Conservation (phyloP, 2,797 vertebrate genomes). For the Megalops cyprinoides region DNA sequence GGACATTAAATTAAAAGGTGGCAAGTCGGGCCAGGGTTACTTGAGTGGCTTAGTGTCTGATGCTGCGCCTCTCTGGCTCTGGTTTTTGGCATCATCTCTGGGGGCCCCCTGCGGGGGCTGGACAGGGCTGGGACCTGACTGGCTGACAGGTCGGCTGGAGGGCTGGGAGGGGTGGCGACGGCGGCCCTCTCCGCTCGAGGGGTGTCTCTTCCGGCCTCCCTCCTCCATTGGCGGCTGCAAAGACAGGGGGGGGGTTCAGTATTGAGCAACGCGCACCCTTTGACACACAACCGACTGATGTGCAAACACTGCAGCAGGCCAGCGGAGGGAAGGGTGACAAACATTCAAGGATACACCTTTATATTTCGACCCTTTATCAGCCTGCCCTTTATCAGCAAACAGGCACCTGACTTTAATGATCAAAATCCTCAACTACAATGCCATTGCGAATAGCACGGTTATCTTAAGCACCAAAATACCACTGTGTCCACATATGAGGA, state of each 20-base stretch:
- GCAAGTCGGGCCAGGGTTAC: slow-evolving; percentile 50
- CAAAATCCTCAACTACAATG: too few relatives aligned
- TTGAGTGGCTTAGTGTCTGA: slow-evolving; percentile 81
- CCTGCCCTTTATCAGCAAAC: too few relatives aligned
- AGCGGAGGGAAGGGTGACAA: too few relatives aligned
- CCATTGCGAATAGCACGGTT: too few relatives aligned
- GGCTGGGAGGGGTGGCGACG: slow-evolving; percentile 87
- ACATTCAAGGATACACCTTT: background rate
- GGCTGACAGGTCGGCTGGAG: slow-evolving; percentile 78
- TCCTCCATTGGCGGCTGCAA: slow-evolving; percentile 96
- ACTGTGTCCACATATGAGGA: too few relatives aligned
- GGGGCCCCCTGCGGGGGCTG: slow-evolving; percentile 60
- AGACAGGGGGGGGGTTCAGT: background rate
- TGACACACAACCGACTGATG: background rate
- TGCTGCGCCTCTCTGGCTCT: slow-evolving; percentile 68
- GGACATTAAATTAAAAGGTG: slow-evolving; percentile 42
- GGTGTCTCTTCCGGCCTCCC: slow-evolving; percentile 85
- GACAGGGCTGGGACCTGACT: slow-evolving; percentile 61
- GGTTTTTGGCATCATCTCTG: slow-evolving; percentile 85
- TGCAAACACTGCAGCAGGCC: background rate
- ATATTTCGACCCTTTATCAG: too few relatives aligned
- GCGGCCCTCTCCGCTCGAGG: slow-evolving; percentile 82
- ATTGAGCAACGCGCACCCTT: background rate
- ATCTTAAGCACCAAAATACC: too few relatives aligned
- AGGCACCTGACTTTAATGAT: too few relatives aligned